A percentile compares a stretch with the other conserved stretches of the same genome.
phyloP scores from a whole-genome alignment of 2,113 vertebrate species.

The Tricholaema leucomelas region DNA sequence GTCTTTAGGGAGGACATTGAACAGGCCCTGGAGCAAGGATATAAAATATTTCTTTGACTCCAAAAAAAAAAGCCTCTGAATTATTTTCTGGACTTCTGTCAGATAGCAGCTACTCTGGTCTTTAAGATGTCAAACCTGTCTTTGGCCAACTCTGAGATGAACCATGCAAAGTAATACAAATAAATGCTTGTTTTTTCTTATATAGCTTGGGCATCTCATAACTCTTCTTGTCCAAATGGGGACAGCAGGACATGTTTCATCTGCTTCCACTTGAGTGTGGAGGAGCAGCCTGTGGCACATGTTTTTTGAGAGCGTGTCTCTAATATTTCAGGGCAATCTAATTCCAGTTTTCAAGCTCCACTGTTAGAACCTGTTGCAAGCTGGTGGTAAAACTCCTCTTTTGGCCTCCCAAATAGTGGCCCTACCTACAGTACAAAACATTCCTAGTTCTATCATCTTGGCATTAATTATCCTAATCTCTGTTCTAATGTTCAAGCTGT shows the following conservation, averaged over 20 bases:
- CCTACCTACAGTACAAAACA: constrained; percentile 75
- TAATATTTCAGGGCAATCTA: not conserved
- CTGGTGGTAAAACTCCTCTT: constrained; percentile 71
- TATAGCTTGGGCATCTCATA: not conserved
- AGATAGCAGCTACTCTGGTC: not conserved
- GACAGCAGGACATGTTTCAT: not conserved
- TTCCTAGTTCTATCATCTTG: constrained; percentile 76
- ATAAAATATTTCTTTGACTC: not conserved
- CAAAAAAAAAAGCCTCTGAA: not conserved
- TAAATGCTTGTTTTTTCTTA: not conserved
- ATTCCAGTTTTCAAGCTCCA: constrained; percentile 15
- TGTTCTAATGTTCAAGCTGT: constrained; percentile 76
- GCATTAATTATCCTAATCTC: constrained; percentile 79
- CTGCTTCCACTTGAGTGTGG: not conserved
- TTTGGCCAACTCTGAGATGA: not conserved
- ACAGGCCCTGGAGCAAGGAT: not conserved
- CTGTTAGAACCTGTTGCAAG: constrained; percentile 68
- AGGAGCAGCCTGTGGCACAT: not conserved
- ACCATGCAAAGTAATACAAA: not conserved
- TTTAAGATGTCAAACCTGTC: not conserved
- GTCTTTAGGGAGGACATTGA: constrained; percentile 32
- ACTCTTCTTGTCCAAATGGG: not conserved
- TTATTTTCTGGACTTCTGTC: constrained; percentile 2
- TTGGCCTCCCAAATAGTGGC: constrained; percentile 75
- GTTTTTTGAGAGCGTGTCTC: constrained; percentile 8